Evolutionary conservation across 2,888 invertebrate species (phyloP).

Genomic region (Aquatica leii): DNA sequence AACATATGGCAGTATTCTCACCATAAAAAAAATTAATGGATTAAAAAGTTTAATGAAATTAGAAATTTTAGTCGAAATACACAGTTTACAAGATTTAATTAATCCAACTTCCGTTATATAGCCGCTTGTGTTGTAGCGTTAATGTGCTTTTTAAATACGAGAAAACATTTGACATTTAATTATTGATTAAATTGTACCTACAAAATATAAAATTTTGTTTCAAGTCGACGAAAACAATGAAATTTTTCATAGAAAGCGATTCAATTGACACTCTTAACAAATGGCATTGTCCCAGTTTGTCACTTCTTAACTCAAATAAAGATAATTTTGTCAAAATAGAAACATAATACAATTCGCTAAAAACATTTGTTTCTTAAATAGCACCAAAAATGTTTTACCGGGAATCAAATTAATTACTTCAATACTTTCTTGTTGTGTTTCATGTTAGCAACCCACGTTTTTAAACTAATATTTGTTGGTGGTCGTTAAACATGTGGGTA

Average conservation of each 20-base stretch:
- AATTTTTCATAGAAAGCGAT: conserved; percentile 5
- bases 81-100: conserved; percentile 9
- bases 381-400: background rate
- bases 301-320: conserved; percentile 4
- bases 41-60: conserved; percentile 5
- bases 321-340: background rate
- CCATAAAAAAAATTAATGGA: conserved; percentile 7
- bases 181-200: too few relatives aligned
- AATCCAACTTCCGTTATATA: conserved; percentile 1
- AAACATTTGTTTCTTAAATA: background rate
- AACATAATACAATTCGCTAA: background rate
- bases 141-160: too few relatives aligned
- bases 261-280: too few relatives aligned
- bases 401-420: conserved; percentile 16
- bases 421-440: conserved; percentile 13
- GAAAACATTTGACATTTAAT: too few relatives aligned
- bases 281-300: conserved; percentile 8
- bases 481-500: conserved; percentile 13
- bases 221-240: too few relatives aligned
- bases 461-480: conserved; percentile 9
- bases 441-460: conserved; percentile 4
- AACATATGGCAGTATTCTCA: conserved; percentile 13
- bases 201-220: too few relatives aligned
- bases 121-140: too few relatives aligned
- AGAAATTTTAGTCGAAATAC: conserved; percentile 2